phyloP scores from a whole-genome alignment of 2,888 invertebrate species.

The Aelia acuminata region DNA sequence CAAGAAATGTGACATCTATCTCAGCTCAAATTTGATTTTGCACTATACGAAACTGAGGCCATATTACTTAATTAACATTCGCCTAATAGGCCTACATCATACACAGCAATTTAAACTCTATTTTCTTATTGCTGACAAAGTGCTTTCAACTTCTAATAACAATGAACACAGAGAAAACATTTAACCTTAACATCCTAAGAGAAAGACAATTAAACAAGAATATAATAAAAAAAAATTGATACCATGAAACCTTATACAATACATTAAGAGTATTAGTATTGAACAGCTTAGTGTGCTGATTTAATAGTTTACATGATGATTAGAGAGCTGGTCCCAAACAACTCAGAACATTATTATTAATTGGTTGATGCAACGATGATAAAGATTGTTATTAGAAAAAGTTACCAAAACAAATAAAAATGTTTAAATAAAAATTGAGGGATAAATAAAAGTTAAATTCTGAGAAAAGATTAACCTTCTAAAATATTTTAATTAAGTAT shows the following conservation, averaged over 20 bases:
- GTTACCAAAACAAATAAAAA: no score
- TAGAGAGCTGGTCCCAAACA: neutral
- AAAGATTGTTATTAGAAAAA: no score
- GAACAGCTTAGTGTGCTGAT: neutral
- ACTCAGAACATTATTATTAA: neutral
- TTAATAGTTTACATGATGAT: neutral
- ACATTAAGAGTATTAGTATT: neutral
- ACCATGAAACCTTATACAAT: neutral
- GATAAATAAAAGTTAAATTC: neutral
- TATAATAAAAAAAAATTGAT: neutral
- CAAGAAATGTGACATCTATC: neutral
- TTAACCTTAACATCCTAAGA: neutral
- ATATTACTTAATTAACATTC: neutral
- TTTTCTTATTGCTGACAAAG: conserved; percentile 12
- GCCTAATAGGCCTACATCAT: neutral
- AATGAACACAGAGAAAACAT: conserved; percentile 40
- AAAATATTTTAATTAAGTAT: neutral
- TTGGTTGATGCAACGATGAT: neutral
- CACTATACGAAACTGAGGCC: neutral
- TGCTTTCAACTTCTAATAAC: conserved; percentile 29
- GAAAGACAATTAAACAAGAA: conserved; percentile 3
- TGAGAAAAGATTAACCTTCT: neutral
- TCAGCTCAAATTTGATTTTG: neutral
- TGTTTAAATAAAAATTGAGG: no score
- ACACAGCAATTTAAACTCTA: conserved; percentile 33